Conservation (phyloP, 2,113 vertebrate genomes). For the Epinephelus fuscoguttatus region DNA sequence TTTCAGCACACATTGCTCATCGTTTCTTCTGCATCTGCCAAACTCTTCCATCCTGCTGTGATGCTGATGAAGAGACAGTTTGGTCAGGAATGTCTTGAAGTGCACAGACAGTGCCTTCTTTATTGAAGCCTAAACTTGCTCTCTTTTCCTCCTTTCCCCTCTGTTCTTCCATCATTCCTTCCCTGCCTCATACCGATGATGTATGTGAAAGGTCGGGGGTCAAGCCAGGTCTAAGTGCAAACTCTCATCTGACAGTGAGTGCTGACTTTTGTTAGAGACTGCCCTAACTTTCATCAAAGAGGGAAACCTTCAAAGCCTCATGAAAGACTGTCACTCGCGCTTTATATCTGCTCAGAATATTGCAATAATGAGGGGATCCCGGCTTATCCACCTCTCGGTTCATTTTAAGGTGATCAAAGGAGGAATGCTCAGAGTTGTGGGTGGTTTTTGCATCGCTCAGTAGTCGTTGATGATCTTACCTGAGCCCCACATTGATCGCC, state of each 20-base stretch:
- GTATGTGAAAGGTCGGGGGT: constrained; percentile 54
- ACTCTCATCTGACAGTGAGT: constrained; percentile 23
- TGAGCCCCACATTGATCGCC: constrained; percentile 78
- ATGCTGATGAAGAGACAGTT: not conserved
- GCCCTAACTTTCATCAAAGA: constrained; percentile 61
- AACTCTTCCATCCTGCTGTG: not conserved
- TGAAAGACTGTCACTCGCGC: constrained; percentile 26
- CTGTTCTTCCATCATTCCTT: constrained; percentile 9
- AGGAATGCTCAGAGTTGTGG: constrained; percentile 31
- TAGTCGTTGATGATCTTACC: constrained; percentile 67
- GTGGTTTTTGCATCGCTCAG: constrained; percentile 24
- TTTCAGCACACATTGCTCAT: not conserved
- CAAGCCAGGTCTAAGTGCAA: constrained; percentile 29
- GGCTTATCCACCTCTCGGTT: constrained; percentile 38
- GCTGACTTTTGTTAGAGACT: constrained; percentile 41
- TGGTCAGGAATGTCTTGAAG: not conserved
- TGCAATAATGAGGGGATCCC: constrained; percentile 60
- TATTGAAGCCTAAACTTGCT: not conserved
- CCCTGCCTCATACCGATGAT: constrained; percentile 29
- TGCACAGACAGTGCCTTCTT: not conserved
- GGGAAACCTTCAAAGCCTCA: constrained; percentile 48
- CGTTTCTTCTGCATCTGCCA: constrained; percentile 8
- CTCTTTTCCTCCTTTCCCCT: not conserved
- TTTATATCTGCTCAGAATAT: constrained; percentile 62
- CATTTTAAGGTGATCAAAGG: constrained; percentile 70